Base-by-base conservation (phyloP, 2,797 vertebrate species). In the Hephaestus fuliginosus region DNA sequence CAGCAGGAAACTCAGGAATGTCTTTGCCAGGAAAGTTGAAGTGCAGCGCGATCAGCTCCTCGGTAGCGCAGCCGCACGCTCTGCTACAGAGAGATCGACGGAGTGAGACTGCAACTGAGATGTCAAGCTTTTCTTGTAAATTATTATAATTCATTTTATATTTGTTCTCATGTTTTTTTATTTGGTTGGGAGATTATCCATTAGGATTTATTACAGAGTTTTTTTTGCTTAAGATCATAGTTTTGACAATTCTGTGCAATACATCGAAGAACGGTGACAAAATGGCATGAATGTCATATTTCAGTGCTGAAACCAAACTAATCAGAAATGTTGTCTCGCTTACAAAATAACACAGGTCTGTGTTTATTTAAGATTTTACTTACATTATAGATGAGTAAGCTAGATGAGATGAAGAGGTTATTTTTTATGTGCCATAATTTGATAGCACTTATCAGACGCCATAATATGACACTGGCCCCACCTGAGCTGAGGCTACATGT, bases 241-340 rank as follows among this genome's bases (percentile, higher is more conserved):
- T 83, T 88, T 74, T 65, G 71, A 88, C 56, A 75, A 79, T 75
- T 83, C 56, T 83, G 91, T 93, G 92, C 92, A 93, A 93, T 93
- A 88, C 30, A 39, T 39, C 36, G 30, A 80, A 44, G 64, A 85
- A 62, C 17, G 5, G 48, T 74, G 74, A 83, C 36, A 22, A 78
- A 84, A 78, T 57, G 77, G 74, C 83, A 87, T 85, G 89, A 91
- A 91, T 92, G 91, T 94, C 73, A 64, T 62, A 84, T 91, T 91
- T 91, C 80, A 89, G 67, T 88, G 88, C 90, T 87, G 73, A 89
- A 93, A 93, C 91, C 92, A 93, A 93, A 93, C 88, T 88, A 86
- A 92, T 87, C 74, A 62, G 63, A 89, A 67, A 87, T 78, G 53
- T 69, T 72, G 69, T 70, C 56, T 12, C 46, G 48, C 60, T 74